These are phyloP conservation scores for Mesoclemmys tuberculata DNA, from an alignment of 2,113 vertebrate species.

Conservation along the genomic window DNA sequence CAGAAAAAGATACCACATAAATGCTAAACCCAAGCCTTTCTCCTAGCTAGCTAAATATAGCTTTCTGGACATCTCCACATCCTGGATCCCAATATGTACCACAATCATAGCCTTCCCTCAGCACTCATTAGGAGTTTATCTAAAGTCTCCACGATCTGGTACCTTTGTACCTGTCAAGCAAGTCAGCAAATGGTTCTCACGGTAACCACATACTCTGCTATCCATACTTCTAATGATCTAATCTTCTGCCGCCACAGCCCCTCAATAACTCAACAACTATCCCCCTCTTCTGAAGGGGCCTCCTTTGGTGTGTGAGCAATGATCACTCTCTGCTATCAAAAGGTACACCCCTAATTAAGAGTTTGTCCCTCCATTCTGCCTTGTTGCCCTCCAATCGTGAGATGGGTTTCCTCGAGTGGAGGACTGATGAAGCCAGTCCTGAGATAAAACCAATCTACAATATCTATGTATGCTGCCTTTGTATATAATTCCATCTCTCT, in stretches of 20 bases:
- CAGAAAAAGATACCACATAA: background rate
- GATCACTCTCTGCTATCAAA: background rate
- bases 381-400: background rate
- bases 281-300: background rate
- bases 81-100: background rate
- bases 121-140: background rate
- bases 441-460: accelerated
- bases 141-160: background rate
- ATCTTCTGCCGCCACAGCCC: background rate
- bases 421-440: background rate
- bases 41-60: background rate
- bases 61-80: background rate
- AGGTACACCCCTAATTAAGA: background rate
- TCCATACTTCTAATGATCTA: background rate
- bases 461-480: background rate
- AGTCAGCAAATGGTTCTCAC: background rate
- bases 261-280: background rate
- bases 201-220: accelerated
- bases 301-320: background rate
- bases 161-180: background rate
- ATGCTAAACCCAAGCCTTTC: background rate
- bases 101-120: background rate
- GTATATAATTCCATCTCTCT: background rate
- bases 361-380: background rate
- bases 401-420: background rate